These are phyloP conservation scores for Merops nubicus DNA, from an alignment of 2,113 vertebrate species.

Conservation along the genomic window DNA sequence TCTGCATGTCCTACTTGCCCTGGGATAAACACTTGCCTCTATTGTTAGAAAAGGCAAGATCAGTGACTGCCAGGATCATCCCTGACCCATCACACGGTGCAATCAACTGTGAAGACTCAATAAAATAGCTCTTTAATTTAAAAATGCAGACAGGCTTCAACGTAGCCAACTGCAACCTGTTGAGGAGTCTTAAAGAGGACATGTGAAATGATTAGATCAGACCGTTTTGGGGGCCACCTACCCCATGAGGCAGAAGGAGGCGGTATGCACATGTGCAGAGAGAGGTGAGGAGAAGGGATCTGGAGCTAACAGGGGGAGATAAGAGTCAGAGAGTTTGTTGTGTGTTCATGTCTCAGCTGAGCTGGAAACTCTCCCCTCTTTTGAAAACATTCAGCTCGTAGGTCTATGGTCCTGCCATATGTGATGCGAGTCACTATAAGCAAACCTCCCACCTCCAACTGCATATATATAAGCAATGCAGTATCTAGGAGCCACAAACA, in stretches of 20 bases:
- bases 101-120: not conserved
- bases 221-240: not conserved
- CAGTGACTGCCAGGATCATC: not conserved
- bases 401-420: not conserved
- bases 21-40: not conserved
- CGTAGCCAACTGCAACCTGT: not conserved
- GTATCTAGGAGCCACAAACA: not conserved
- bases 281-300: not conserved
- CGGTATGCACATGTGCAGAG: fast-evolving
- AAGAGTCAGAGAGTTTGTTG: not conserved
- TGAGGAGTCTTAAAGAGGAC: not conserved
- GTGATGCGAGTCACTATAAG: not conserved
- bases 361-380: not conserved
- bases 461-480: not conserved
- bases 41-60: not conserved
- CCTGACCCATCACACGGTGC: not conserved
- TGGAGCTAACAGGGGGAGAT: not conserved
- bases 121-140: not conserved
- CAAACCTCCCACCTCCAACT: not conserved
- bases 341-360: not conserved
- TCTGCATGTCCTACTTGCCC: not conserved
- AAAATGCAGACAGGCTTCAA: not conserved
- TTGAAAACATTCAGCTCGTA: not conserved
- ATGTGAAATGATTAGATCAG: not conserved
- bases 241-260: not conserved